phyloP scores from a whole-genome alignment of 2,888 invertebrate genomes.

The Leptinotarsa peninsularis region DNA sequence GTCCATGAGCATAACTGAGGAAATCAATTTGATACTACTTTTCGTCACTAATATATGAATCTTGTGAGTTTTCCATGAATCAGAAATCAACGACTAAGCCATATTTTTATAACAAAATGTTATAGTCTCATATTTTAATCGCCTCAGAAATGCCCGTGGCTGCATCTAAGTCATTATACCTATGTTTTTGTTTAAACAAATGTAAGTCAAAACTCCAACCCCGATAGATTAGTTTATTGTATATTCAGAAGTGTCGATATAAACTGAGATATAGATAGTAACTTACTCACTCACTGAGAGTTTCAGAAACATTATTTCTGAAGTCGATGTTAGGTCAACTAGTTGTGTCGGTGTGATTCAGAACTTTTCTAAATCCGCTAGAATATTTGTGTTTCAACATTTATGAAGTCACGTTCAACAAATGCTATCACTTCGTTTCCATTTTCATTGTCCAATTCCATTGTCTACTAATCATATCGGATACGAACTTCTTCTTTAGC shows the following conservation, averaged over 20 bases:
- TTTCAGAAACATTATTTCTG: neutral
- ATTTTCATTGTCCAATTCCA: too few species aligned
- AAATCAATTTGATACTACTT: neutral
- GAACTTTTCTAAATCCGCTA: neutral
- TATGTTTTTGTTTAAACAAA: constrained; percentile 26
- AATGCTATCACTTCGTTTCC: too few species aligned
- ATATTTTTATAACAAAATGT: neutral
- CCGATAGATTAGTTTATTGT: constrained; percentile 39
- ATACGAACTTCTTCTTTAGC: too few species aligned
- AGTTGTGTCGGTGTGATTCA: too few species aligned
- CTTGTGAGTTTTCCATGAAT: neutral
- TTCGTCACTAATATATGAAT: neutral
- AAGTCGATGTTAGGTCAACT: neutral
- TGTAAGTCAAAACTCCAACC: constrained; percentile 47
- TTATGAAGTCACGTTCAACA: too few species aligned
- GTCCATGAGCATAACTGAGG: constrained; percentile 5
- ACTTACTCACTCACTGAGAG: neutral
- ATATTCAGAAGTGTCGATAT: constrained; percentile 9
- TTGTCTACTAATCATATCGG: too few species aligned
- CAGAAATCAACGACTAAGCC: neutral
- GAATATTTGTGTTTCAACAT: neutral
- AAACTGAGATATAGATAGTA: neutral
- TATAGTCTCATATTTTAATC: neutral
- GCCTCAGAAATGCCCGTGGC: neutral
- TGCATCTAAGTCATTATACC: constrained; percentile 3